Base-by-base conservation (phyloP, 2,888 invertebrate genomes). In the Microlaimidae sp. region DNA sequence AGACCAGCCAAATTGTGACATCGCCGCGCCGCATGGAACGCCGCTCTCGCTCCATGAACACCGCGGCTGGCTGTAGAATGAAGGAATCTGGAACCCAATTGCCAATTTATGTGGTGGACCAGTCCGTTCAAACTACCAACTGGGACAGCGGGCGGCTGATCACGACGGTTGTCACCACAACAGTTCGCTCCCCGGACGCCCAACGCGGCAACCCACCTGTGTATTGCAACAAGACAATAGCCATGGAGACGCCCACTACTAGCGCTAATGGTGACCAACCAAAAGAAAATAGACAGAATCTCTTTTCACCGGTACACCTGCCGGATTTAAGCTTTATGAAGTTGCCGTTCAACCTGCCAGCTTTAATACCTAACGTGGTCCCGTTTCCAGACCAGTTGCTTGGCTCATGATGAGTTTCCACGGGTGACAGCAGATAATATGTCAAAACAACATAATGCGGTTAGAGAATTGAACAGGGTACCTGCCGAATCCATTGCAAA, bases 61-160 rank as follows among this genome's bases (percentile, higher is more conserved):
- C n/a, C n/a, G n/a, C n/a, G n/a, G n/a, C n/a, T n/a, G n/a, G n/a
- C n/a, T n/a, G n/a, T n/a, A n/a, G n/a, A n/a, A n/a, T n/a, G n/a
- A 19, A n/a, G 17, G 25, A 40, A 17, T 41, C 54, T 4, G 24
- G 32, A 13, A 66, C 64, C n/a, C 64, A 65, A 55, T 59, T 64
- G 48, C 64, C 63, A 3, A 62, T 63, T 23, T 59, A 61, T 45
- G 61, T 66, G 7, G 57, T 55, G 46, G 62, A 65, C 53, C 62
- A 60, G 38, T 61, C 61, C 23, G 58, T 63, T 27, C 65, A 65
- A 52, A 63, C 64, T 23, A 54, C 17, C 38, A 5, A 17, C 17
- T n/a, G 32, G 32, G 49, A 47, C 47, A 47, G 5, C 19, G 47
- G 47, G 5, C 10, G 24, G 10, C 47, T 47, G 10, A 10, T 7